phyloP scores from a whole-genome alignment of 2,797 vertebrate species.

The Lindbergichthys nudifrons region DNA sequence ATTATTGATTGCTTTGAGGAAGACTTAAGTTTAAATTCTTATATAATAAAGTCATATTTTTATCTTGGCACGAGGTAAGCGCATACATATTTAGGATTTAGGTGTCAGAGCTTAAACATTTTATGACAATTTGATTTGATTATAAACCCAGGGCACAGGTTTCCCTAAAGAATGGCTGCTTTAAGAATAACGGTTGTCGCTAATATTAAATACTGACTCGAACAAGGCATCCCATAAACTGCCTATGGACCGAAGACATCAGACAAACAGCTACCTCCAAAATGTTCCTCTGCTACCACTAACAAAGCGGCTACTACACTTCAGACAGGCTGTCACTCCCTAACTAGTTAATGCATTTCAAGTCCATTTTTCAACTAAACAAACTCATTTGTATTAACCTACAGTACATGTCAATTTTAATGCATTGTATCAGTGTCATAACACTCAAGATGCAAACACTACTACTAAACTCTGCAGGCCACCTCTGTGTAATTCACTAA shows the following conservation, averaged over 20 bases:
- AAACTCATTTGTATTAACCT: neutral
- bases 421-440: constrained; percentile 37
- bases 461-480: constrained; percentile 58
- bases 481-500: constrained; percentile 72
- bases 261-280: constrained; percentile 2
- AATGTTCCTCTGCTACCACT: constrained; percentile 12
- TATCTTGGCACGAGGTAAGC: neutral
- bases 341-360: neutral
- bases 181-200: neutral
- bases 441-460: constrained; percentile 42
- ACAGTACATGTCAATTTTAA: neutral
- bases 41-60: constrained; percentile 1
- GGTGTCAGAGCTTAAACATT: neutral
- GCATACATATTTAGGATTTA: constrained; percentile 18
- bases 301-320: neutral
- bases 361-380: neutral
- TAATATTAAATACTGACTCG: constrained; percentile 24
- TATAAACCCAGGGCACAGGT: no score
- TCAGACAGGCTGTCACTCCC: constrained; percentile 24
- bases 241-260: constrained; percentile 16
- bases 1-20: constrained; percentile 6
- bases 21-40: neutral
- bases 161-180: neutral
- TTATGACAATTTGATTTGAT: no score
- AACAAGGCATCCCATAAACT: constrained; percentile 14